Conservation (phyloP, 2,888 invertebrate species). For the Drosophila barbarae region DNA sequence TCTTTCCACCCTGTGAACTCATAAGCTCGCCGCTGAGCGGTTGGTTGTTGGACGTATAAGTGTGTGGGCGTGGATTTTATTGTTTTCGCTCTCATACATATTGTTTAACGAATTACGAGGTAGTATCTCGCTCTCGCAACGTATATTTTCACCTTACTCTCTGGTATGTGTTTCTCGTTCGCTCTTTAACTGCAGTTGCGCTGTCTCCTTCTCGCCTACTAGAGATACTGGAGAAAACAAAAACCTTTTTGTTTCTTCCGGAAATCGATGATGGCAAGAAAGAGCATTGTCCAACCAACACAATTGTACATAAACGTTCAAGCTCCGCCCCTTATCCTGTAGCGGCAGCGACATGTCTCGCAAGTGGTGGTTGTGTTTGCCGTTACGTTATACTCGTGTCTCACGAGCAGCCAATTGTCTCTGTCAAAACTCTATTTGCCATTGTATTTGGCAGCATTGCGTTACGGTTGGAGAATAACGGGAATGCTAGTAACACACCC, state of each 20-base stretch:
- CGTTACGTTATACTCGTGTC: conserved; percentile 59
- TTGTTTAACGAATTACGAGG: conserved; percentile 50
- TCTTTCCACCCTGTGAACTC: conserved; percentile 26
- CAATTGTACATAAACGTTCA: conserved; percentile 35
- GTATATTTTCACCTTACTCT: conserved; percentile 20
- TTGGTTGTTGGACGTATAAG: conserved; percentile 34
- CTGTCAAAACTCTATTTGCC: conserved; percentile 52
- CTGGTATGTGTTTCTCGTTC: conserved; percentile 1
- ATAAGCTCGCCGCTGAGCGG: conserved; percentile 28
- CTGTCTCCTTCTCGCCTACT: conserved; percentile 19
- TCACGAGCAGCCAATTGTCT: conserved; percentile 68
- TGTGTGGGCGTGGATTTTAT: conserved; percentile 63
- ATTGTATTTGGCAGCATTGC: conserved; percentile 51
- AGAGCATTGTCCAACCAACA: conserved; percentile 51
- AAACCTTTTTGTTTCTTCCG: conserved; percentile 39
- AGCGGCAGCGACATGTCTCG: conserved; percentile 26
- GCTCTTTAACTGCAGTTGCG: conserved; percentile 2
- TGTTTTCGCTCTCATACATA: conserved; percentile 46
- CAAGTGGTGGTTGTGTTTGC: conserved; percentile 39
- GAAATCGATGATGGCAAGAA: conserved; percentile 55
- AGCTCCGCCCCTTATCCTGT: conserved; percentile 64
- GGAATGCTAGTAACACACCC: conserved; percentile 2
- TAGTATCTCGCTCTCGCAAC: conserved; percentile 42
- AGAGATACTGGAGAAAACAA: conserved; percentile 30
- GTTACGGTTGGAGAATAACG: conserved; percentile 59